phyloP scores from a whole-genome alignment of 2,888 invertebrate genomes.

The Fragum fragum region DNA sequence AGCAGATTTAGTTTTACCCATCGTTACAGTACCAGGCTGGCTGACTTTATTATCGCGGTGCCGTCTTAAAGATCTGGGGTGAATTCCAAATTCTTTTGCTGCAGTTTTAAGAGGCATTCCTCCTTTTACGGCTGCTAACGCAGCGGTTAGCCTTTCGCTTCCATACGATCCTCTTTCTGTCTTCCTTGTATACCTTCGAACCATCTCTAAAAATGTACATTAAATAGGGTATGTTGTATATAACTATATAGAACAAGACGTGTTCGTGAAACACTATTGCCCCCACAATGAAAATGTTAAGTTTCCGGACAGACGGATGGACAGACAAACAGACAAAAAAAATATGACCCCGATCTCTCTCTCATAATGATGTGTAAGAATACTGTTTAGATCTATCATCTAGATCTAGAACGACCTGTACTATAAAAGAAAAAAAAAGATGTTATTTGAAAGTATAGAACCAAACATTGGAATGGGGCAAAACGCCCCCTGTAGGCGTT shows the following conservation, averaged over 20 bases:
- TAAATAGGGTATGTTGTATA: not conserved
- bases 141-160: slow-evolving; percentile 4
- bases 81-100: slow-evolving; percentile 8
- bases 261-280: too few species aligned
- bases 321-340: not conserved
- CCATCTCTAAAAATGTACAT: slow-evolving; percentile 18
- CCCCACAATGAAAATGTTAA: not conserved
- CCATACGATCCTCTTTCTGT: slow-evolving; percentile 5
- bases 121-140: slow-evolving; percentile 8
- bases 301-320: slow-evolving; percentile 7
- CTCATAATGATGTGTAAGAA: too few species aligned
- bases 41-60: slow-evolving; percentile 22
- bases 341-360: too few species aligned
- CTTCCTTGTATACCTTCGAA: not conserved
- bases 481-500: slow-evolving; percentile 6
- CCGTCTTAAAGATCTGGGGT: slow-evolving; percentile 4
- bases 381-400: too few species aligned
- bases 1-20: not conserved
- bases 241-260: not conserved
- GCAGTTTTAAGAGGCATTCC: slow-evolving; percentile 22
- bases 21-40: not conserved
- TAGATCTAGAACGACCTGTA: too few species aligned
- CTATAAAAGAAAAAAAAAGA: too few species aligned
- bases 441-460: too few species aligned
- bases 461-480: not conserved